Evolutionary conservation across 1,140 invertebrate genomes (phyloP), one percentile per base, ranked within the genome.

Genomic region (Lepidotrigona ventralis): DNA sequence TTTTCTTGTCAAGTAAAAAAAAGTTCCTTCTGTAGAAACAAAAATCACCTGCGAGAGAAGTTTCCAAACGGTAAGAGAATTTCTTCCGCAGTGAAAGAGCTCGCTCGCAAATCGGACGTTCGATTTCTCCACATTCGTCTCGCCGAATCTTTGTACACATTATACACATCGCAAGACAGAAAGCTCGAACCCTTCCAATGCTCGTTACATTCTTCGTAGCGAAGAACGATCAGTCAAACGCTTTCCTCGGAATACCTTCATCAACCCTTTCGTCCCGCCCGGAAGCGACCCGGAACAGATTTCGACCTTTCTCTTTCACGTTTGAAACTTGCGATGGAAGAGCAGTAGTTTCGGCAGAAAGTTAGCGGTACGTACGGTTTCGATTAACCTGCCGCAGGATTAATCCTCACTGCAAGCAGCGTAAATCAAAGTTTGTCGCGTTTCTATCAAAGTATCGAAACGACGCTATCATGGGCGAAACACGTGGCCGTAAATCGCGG

Each of bases 351-450:
- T 85, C 68, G 73, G 64, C 71, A 86, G 75, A 83, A 88, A 91
- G 81, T 85, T 86, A 82, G 86, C 84, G 86, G 85, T 85, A 85
- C 79, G 76, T n/a, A n/a, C n/a, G n/a, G n/a, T 86, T 78, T 77
- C 54, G 74, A 84, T 33, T 33, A 33, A 78, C 87, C 79, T 85
- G 72, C 85, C 83, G 77, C 46, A 77, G 80, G 79, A 87, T 92
- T 91, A 91, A 92, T 91, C 74, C 77, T 89, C 76, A 89, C 88
- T 88, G 82, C 89, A 91, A 92, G 88, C 86, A 79, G 69, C 86
- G 88, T 92, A 90, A 92, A 92, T 92, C 90, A 91, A 76, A 19
- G 23, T 2, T n/a, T 60, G 12, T 15, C 21, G 53, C n/a, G 72
- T 58, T 73, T 85, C 51, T 68, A 75, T 84, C 64, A 80, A 80